Evolutionary conservation across 2,888 invertebrate species (phyloP).

Genomic region (Pollenia labialis): DNA sequence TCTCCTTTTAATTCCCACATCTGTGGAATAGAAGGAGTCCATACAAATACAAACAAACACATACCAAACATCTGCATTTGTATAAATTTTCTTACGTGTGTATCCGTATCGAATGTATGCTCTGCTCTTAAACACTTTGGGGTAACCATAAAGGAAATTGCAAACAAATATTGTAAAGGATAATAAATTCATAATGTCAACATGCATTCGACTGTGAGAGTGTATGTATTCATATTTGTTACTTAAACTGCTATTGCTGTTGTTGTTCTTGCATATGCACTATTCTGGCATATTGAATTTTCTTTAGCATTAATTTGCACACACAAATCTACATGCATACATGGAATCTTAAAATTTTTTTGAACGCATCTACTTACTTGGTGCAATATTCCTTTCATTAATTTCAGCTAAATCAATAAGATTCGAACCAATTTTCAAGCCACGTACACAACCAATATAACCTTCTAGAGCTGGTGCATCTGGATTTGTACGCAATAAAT

Average conservation of each 20-base stretch:
- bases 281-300: conserved; percentile 38
- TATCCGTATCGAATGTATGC: conserved; percentile 35
- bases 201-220: conserved; percentile 48
- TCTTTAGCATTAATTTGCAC: conserved; percentile 41
- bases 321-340: conserved; percentile 1
- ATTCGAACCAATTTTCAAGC: conserved; percentile 92
- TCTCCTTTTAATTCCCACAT: neutral
- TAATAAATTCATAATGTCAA: conserved; percentile 69
- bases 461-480: conserved; percentile 87
- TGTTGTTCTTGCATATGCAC: conserved; percentile 20
- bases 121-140: conserved; percentile 50
- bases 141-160: conserved; percentile 69
- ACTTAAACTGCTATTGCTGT: conserved; percentile 22
- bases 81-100: conserved; percentile 26
- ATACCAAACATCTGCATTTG: neutral
- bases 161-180: conserved; percentile 68
- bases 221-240: conserved; percentile 49
- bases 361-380: conserved; percentile 85
- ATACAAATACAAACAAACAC: neutral
- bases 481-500: conserved; percentile 86
- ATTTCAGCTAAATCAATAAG: conserved; percentile 91
- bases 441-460: conserved; percentile 94
- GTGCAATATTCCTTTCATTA: conserved; percentile 88
- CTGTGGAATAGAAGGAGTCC: neutral
- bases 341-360: neutral